These are phyloP conservation scores for Epizoanthus scotinus DNA, from an alignment of 92 coral and sea anemone species.

Conservation along the genomic window DNA sequence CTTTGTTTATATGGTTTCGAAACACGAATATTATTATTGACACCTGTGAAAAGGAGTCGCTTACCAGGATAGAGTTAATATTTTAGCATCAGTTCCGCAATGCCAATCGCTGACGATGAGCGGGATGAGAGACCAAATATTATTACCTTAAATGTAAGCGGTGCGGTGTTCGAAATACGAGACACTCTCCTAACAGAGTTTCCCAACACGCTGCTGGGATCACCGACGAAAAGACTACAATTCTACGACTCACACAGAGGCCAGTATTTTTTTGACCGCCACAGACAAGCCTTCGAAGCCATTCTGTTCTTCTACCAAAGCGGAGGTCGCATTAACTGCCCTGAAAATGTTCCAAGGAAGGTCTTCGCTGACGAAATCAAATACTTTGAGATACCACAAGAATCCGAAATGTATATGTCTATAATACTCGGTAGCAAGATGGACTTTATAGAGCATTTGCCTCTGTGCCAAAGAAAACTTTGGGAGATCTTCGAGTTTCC, in stretches of 20 bases:
- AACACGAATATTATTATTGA: too few species aligned
- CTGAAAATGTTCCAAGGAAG: constrained; percentile 81
- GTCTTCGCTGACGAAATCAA: constrained; percentile 83
- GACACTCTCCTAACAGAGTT: constrained; percentile 58
- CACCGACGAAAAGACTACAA: constrained; percentile 62
- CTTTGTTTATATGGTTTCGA: too few species aligned
- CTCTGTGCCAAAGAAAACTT: constrained; percentile 66
- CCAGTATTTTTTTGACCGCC: constrained; percentile 87
- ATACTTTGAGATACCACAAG: constrained; percentile 74
- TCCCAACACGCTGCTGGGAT: constrained; percentile 78
- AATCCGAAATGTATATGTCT: constrained; percentile 55
- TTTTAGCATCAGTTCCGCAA: neutral
- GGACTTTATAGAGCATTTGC: constrained; percentile 54
- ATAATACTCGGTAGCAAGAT: constrained; percentile 65
- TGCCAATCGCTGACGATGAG: constrained; percentile 20
- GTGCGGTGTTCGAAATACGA: constrained; percentile 79
- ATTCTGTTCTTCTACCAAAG: constrained; percentile 85
- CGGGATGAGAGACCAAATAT: neutral
- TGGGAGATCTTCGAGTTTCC: constrained; percentile 85
- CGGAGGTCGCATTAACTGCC: constrained; percentile 74
- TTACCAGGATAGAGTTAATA: too few species aligned
- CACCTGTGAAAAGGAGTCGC: too few species aligned
- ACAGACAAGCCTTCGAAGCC: constrained; percentile 88
- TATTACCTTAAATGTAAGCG: constrained; percentile 64
- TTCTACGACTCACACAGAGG: constrained; percentile 68